Conservation (phyloP, 2,888 invertebrate species). For the Drosophila phalerata region DNA sequence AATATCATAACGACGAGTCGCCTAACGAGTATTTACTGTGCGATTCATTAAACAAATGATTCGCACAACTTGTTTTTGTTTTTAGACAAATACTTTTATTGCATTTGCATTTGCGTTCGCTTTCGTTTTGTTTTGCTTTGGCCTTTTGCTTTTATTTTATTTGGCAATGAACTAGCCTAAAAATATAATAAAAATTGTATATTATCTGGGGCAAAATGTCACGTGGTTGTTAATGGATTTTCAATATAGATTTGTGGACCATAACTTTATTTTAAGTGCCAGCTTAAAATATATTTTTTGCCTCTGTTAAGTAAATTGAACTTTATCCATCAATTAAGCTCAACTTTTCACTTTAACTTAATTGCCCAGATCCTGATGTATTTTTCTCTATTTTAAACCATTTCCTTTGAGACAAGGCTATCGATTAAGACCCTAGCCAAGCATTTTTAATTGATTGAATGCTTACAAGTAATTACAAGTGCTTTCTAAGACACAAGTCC, state of each 20-base stretch:
- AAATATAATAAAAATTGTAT: slow-evolving; percentile 7
- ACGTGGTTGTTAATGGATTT: slow-evolving; percentile 8
- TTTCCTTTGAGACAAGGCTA: slow-evolving; percentile 25
- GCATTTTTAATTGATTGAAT: slow-evolving; percentile 71
- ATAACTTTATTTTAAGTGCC: not conserved
- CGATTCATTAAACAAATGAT: slow-evolving; percentile 25
- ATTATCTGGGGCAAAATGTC: slow-evolving; percentile 23
- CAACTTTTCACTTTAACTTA: slow-evolving; percentile 54
- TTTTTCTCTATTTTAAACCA: slow-evolving; percentile 1
- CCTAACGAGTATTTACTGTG: slow-evolving; percentile 2
- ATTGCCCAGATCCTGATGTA: slow-evolving; percentile 43
- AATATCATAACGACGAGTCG: slow-evolving; percentile 8
- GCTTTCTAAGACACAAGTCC: slow-evolving; percentile 37
- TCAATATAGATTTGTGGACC: not conserved
- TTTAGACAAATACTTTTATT: slow-evolving; percentile 15
- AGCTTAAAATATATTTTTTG: not conserved
- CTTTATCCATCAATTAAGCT: slow-evolving; percentile 68
- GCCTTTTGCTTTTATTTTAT: slow-evolving; percentile 9
- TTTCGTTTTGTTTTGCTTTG: slow-evolving; percentile 9
- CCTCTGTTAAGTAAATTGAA: slow-evolving; percentile 29
- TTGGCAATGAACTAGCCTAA: slow-evolving; percentile 18
- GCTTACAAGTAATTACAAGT: slow-evolving; percentile 61
- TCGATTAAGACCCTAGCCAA: slow-evolving; percentile 61
- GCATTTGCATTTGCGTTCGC: slow-evolving; percentile 17
- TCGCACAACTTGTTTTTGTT: slow-evolving; percentile 27